These are phyloP conservation scores for Caenorhabditis sp. DNA, from an alignment of 2,888 invertebrate species.

Conservation along the genomic window DNA sequence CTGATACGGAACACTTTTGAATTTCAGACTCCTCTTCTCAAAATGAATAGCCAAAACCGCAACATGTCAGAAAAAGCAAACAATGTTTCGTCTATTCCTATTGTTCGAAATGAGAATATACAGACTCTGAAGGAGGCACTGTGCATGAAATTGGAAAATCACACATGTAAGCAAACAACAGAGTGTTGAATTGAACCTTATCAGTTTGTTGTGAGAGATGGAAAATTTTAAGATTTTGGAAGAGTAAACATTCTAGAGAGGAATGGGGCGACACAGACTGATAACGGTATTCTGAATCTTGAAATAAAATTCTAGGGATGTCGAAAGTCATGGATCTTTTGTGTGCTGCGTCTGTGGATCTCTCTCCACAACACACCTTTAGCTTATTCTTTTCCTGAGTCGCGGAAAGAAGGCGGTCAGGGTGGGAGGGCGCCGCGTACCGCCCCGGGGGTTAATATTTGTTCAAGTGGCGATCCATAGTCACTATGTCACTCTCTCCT, in stretches of 20 bases:
- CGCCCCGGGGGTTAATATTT: conserved; percentile 66
- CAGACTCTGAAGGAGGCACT: conserved; percentile 15
- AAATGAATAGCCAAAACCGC: not conserved
- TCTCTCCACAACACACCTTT: not conserved
- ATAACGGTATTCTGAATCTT: conserved; percentile 3
- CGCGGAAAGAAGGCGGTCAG: conserved; percentile 36
- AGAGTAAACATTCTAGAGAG: conserved; percentile 16
- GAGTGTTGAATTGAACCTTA: conserved; percentile 11
- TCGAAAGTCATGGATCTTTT: not conserved
- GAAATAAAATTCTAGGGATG: not conserved
- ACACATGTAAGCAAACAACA: conserved; percentile 27
- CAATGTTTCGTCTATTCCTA: conserved; percentile 21
- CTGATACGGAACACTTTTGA: conserved; percentile 8
- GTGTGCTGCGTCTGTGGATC: conserved; percentile 14
- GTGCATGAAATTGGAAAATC: conserved; percentile 43
- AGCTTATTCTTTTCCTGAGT: conserved; percentile 40
- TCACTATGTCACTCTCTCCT: conserved; percentile 38
- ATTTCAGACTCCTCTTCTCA: conserved; percentile 5
- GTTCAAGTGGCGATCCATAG: conserved; percentile 68
- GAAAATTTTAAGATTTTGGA: not conserved
- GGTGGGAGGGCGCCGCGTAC: conserved; percentile 58
- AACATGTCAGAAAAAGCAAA: conserved; percentile 36
- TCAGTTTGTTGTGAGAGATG: conserved; percentile 26
- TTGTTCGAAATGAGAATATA: conserved; percentile 36
- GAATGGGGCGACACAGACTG: not conserved